Percentiles rank a stretch among this genome's conserved stretches.
These are phyloP conservation scores for Danio rerio DNA, from an alignment of 2,113 vertebrate species.

Conservation along the genomic window GRCz12tu NC_133177.1:28325501-28326000, in stretches of 20 bases:
- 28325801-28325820: slow-evolving; percentile 90
- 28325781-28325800: slow-evolving; percentile 88
- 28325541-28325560: slow-evolving; percentile 90
- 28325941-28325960: slow-evolving; percentile 86
- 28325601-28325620: slow-evolving; percentile 91
- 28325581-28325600: slow-evolving; percentile 89
- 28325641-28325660: slow-evolving; percentile 98
- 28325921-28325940: slow-evolving; percentile 88
- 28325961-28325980: slow-evolving; percentile 83
- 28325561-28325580: slow-evolving; percentile 86
- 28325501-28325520: slow-evolving; percentile 85
- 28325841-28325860: slow-evolving; percentile 94
- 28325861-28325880: slow-evolving; percentile 90
- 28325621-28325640: slow-evolving; percentile 92
- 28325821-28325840: slow-evolving; percentile 97
- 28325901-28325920: slow-evolving; percentile 91
- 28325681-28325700: slow-evolving; percentile 96
- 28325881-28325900: slow-evolving; percentile 95
- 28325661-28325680: slow-evolving; percentile 94
- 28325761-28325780: slow-evolving; percentile 94
- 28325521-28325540: slow-evolving; percentile 96
- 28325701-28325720: slow-evolving; percentile 98
- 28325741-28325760: slow-evolving; percentile 87
- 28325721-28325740: slow-evolving; percentile 94
- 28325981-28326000: slow-evolving; percentile 73